Evolutionary conservation across 2,113 vertebrate species (phyloP), one percentile per base, ranked within the genome.

Genomic region (Genyomyrus donnyi): DNA sequence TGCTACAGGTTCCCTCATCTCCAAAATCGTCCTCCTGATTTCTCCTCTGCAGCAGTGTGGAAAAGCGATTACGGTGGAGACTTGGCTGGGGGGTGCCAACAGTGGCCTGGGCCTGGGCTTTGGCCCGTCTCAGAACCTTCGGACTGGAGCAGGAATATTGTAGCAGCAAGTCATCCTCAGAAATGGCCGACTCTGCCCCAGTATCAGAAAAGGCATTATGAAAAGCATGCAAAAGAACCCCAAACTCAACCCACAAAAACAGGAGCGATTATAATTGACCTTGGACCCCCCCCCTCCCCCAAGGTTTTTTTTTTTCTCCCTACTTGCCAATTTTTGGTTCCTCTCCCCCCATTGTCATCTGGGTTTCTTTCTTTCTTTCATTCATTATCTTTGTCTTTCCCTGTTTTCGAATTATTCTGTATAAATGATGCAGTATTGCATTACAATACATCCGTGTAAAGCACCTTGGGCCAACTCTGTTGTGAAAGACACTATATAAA

Each of bases 151-250:
- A 92, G 0, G 95, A 96, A 92, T 99, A 99, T 90, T 98, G 98
- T 88, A 91, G 95, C 90, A 99, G 91, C n/a, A 99, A 92, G 7
- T 98, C 97, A 84, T 96, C 96, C 89, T 99, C 98, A 0, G 97
- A 96, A 3, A 96, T 9, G 35, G 94, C 92, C 6, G 95, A 95
- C 93, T 95, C 96, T 96, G 87, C 3, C 19, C 45, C 31, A 31
- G 10, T 5, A 35, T 49, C 27, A 90, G 31, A 5, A 88, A 91
- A 91, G 94, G 56, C 49, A 19, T 52, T 31, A 91, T 70, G 90
- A 92, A 39, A 50, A 19, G 10, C 31, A 21, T 35, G 62, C 48
- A 80, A 19, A 24, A 17, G 24, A 13, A 4, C 27, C 17, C 19
- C 56, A 10, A 39, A 2, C 42, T 5, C 74, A 80, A 80, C 5